phyloP scores from a whole-genome alignment of 2,113 vertebrate species.

The Empidonax traillii region DNA sequence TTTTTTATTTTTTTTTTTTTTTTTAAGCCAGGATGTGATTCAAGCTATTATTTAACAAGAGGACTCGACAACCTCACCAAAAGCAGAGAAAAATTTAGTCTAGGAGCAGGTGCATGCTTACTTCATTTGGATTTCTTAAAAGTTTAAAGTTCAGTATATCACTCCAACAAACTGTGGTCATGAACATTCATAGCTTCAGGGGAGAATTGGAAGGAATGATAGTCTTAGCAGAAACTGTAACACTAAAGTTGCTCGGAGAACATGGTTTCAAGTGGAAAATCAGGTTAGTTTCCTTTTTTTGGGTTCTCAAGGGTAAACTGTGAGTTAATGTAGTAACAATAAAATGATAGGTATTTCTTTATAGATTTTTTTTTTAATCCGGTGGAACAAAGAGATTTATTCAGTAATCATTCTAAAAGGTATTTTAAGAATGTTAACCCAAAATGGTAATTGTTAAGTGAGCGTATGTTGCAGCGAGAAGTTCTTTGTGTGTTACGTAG shows the following conservation, averaged over 20 bases:
- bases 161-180: constrained; percentile 7
- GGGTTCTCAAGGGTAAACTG: neutral
- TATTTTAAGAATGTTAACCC: neutral
- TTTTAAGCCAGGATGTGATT: constrained; percentile 35
- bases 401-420: neutral
- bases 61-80: neutral
- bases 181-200: neutral
- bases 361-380: neutral
- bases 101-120: constrained; percentile 51
- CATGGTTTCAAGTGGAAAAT: constrained; percentile 28
- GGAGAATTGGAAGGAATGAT: constrained; percentile 22
- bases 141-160: constrained; percentile 36
- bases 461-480: neutral
- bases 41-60: constrained; percentile 41
- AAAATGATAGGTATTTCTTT: constrained; percentile 1
- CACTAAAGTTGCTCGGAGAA: constrained; percentile 19
- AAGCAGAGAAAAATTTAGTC: neutral
- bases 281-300: neutral
- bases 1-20: neutral
- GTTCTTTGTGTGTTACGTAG: neutral
- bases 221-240: constrained; percentile 37
- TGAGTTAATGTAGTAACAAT: neutral
- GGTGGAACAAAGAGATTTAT: constrained; percentile 8
- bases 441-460: neutral
- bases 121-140: constrained; percentile 38